Conservation (phyloP, 2,888 invertebrate genomes). For the Yponomeuta malinellus region DNA sequence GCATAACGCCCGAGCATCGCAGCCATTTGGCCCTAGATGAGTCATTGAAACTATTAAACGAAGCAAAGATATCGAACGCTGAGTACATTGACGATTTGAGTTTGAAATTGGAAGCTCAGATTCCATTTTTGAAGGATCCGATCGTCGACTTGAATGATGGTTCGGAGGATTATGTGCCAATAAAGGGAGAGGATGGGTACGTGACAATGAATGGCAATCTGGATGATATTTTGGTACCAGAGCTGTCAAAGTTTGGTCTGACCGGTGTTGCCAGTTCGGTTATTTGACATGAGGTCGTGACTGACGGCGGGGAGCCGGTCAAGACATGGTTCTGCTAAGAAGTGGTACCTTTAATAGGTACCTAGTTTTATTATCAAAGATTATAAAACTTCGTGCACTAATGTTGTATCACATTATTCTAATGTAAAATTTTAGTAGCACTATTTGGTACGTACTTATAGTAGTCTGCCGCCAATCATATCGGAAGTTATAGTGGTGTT, state of each 20-base stretch:
- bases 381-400: neutral
- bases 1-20: constrained; percentile 52
- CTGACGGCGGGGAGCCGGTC: constrained; percentile 49
- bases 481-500: too few species aligned
- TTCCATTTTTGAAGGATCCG: constrained; percentile 33
- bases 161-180: constrained; percentile 61
- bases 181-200: constrained; percentile 25
- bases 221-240: constrained; percentile 57
- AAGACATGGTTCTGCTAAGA: constrained; percentile 70
- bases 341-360: neutral
- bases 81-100: constrained; percentile 39
- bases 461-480: too few species aligned
- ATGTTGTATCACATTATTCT: too few species aligned
- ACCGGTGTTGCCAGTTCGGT: constrained; percentile 34
- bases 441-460: too few species aligned
- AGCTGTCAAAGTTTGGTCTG: constrained; percentile 53
- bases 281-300: constrained; percentile 60
- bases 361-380: neutral
- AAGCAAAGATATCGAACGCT: constrained; percentile 54
- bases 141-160: constrained; percentile 56
- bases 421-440: too few species aligned
- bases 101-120: neutral
- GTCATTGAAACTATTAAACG: constrained; percentile 61
- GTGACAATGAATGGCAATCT: constrained; percentile 34
- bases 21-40: constrained; percentile 59